Conservation (phyloP, 2,113 vertebrate species). For the Pholis gunnellus region DNA sequence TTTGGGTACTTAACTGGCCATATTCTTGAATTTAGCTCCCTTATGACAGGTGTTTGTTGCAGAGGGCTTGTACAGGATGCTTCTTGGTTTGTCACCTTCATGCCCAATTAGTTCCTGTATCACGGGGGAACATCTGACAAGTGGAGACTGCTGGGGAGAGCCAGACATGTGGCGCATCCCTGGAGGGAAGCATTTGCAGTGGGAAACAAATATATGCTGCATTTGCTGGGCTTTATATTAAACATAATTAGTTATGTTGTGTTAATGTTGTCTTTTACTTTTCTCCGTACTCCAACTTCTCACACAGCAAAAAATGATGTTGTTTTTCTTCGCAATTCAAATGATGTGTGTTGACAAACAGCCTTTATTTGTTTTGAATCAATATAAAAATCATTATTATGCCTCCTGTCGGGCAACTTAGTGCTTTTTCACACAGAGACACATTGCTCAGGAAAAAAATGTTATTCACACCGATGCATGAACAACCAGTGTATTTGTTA, state of each 20-base stretch:
- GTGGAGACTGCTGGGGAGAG: slow-evolving; percentile 52
- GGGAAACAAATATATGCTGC: slow-evolving; percentile 49
- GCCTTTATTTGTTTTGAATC: background rate
- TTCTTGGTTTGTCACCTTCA: slow-evolving; percentile 79
- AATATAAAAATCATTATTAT: background rate
- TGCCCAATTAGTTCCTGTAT: slow-evolving; percentile 72
- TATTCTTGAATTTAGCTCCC: slow-evolving; percentile 42
- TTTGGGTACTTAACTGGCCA: slow-evolving; percentile 18
- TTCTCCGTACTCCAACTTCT: background rate
- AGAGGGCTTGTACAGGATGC: slow-evolving; percentile 64
- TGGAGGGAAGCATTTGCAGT: slow-evolving; percentile 33
- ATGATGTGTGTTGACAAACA: background rate
- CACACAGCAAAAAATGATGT: background rate
- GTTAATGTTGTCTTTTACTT: slow-evolving; percentile 3
- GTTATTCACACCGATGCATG: background rate
- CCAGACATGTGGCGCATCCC: slow-evolving; percentile 63
- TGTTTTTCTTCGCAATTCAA: background rate
- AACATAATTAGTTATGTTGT: slow-evolving; percentile 6
- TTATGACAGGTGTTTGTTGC: slow-evolving; percentile 75
- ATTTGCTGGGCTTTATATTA: slow-evolving; percentile 38
- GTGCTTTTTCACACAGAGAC: background rate
- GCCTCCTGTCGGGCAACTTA: background rate
- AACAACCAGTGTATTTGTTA: background rate
- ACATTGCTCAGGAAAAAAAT: background rate
- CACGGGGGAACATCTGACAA: slow-evolving; percentile 71